These are phyloP conservation scores for Zaprionus capensis DNA, from an alignment of 1,140 invertebrate genomes.

Conservation along the genomic window DNA sequence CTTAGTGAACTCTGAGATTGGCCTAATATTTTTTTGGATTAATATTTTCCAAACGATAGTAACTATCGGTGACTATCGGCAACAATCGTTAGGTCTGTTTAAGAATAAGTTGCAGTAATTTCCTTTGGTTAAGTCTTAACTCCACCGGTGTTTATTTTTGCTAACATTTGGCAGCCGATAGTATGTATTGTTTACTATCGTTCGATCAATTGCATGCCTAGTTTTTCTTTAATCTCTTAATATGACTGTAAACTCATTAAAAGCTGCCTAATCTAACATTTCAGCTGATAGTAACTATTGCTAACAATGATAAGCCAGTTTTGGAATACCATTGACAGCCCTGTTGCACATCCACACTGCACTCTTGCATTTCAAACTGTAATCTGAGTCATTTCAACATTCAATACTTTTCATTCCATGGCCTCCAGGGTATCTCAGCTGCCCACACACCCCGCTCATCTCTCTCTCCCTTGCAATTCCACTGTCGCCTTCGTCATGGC, in stretches of 20 bases:
- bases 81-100: too few relatives aligned
- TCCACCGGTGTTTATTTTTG: too few relatives aligned
- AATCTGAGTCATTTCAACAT: not conserved
- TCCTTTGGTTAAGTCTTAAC: too few relatives aligned
- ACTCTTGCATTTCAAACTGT: not conserved
- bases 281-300: not conserved
- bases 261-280: not conserved
- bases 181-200: too few relatives aligned
- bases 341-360: not conserved
- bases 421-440: slow-evolving; percentile 1
- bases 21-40: not conserved
- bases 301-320: not conserved
- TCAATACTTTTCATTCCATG: not conserved
- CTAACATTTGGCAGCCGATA: too few relatives aligned
- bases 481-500: slow-evolving; percentile 20
- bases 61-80: too few relatives aligned
- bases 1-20: too few relatives aligned
- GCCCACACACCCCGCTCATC: not conserved
- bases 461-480: not conserved
- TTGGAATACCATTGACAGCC: not conserved
- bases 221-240: too few relatives aligned
- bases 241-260: too few relatives aligned
- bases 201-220: too few relatives aligned
- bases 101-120: too few relatives aligned
- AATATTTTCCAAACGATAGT: too few relatives aligned